Evolutionary conservation across 2,113 vertebrate genomes (phyloP).

Genomic region (Trinectes maculatus): DNA sequence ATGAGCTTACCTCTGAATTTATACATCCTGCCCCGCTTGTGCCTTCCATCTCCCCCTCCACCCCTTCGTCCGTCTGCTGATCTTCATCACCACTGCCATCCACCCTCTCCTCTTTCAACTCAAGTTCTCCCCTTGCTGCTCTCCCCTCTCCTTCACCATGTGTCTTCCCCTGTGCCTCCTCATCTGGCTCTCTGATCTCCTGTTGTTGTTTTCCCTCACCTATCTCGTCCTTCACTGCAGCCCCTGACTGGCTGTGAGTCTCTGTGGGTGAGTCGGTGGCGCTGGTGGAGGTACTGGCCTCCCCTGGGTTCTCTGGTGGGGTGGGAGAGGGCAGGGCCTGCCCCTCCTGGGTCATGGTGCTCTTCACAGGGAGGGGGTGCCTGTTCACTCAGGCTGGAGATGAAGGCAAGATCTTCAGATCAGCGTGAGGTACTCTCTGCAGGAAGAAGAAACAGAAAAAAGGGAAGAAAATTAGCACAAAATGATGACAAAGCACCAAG

Average conservation of each 20-base stretch:
- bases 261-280: slow-evolving; percentile 29
- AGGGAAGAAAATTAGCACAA: slow-evolving; percentile 15
- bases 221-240: slow-evolving; percentile 6
- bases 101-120: slow-evolving; percentile 40
- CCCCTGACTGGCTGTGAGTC: slow-evolving; percentile 17
- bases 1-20: slow-evolving; percentile 38
- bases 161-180: slow-evolving; percentile 25
- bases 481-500: slow-evolving; percentile 20
- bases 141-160: slow-evolving; percentile 28
- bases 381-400: slow-evolving; percentile 36
- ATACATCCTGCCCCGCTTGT: slow-evolving; percentile 26
- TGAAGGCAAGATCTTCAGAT: slow-evolving; percentile 37
- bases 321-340: slow-evolving; percentile 76
- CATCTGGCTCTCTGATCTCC: slow-evolving; percentile 28
- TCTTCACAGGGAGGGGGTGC: slow-evolving; percentile 43
- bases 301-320: slow-evolving; percentile 66
- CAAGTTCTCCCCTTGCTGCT: slow-evolving; percentile 39
- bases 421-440: slow-evolving; percentile 23
- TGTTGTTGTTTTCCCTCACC: slow-evolving; percentile 35
- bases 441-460: slow-evolving; percentile 13
- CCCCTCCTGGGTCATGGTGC: slow-evolving; percentile 85
- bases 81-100: slow-evolving; percentile 16
- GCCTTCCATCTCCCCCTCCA: slow-evolving; percentile 35
- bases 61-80: slow-evolving; percentile 40
- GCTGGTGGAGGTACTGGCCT: slow-evolving; percentile 26